Conservation (phyloP, 2,888 invertebrate genomes). For the Watsonalla cultraria region DNA sequence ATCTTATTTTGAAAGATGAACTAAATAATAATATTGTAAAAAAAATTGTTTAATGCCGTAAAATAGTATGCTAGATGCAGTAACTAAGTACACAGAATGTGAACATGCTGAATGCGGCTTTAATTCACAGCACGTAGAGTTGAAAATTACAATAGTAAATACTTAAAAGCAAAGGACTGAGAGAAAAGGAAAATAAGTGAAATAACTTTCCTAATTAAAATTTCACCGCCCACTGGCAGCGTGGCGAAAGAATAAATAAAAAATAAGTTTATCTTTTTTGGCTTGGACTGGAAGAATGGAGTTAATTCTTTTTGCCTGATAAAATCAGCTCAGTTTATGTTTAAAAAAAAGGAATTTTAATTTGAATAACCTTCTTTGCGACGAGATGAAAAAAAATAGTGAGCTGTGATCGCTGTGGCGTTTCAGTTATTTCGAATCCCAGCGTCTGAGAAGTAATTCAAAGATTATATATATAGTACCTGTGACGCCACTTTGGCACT, state of each 20-base stretch:
- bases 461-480: too few species aligned
- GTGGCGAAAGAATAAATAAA: slow-evolving; percentile 38
- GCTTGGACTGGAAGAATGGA: slow-evolving; percentile 28
- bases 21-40: too few species aligned
- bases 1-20: too few species aligned
- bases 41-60: too few species aligned
- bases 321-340: slow-evolving; percentile 19
- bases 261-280: slow-evolving; percentile 21
- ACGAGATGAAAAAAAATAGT: too few species aligned
- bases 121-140: slow-evolving; percentile 5
- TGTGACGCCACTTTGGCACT: too few species aligned
- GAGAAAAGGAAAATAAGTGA: slow-evolving; percentile 33
- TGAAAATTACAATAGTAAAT: slow-evolving; percentile 7
- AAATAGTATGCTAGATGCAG: too few species aligned
- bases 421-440: too few species aligned
- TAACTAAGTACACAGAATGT: too few species aligned
- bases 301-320: slow-evolving; percentile 38
- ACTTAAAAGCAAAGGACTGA: slow-evolving; percentile 17
- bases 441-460: too few species aligned
- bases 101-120: slow-evolving; percentile 6
- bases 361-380: too few species aligned
- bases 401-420: too few species aligned
- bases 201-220: slow-evolving; percentile 64
- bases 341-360: neutral
- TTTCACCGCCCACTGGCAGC: slow-evolving; percentile 47